Percentiles rank a stretch among this genome's conserved stretches.
Conservation (phyloP, 2,797 vertebrate genomes). For the Smutsia gigantea region DNA sequence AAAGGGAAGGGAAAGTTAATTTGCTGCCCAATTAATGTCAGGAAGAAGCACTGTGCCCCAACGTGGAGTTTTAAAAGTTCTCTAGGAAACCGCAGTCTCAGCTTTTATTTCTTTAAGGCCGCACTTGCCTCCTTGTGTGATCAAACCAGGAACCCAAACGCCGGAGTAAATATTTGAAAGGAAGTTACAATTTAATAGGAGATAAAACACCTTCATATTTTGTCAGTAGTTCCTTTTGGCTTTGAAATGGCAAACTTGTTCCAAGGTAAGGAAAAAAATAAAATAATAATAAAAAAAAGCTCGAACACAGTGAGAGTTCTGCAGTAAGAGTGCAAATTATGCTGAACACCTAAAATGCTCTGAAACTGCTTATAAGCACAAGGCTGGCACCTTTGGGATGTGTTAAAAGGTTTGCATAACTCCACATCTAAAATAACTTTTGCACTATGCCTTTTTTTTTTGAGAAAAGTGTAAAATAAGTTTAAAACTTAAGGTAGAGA, state of each 20-base stretch:
- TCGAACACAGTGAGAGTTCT: neutral
- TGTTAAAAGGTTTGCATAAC: constrained; percentile 64
- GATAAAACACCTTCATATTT: constrained; percentile 51
- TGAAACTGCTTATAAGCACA: constrained; percentile 33
- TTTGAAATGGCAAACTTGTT: constrained; percentile 71
- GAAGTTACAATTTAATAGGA: constrained; percentile 39
- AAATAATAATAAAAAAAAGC: neutral
- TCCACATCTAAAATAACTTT: constrained; percentile 74
- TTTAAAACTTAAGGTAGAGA: constrained; percentile 61
- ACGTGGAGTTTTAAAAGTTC: constrained; percentile 49
- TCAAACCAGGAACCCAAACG: constrained; percentile 2
- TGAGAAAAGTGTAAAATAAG: constrained; percentile 45
- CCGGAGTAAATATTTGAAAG: constrained; percentile 53
- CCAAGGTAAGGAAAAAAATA: constrained; percentile 57
- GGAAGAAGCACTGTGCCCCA: neutral
- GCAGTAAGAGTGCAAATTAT: constrained; percentile 47
- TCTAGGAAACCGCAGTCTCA: constrained; percentile 57
- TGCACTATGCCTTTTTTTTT: constrained; percentile 18
- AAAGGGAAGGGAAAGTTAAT: constrained; percentile 76
- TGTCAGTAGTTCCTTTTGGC: constrained; percentile 50
- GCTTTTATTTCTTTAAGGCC: neutral
- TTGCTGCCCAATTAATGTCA: constrained; percentile 61
- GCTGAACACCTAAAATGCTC: constrained; percentile 57
- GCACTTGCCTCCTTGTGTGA: neutral
- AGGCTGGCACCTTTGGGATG: constrained; percentile 45